A percentile compares a stretch with the other conserved stretches of the same genome.
Conservation (phyloP, 2,888 invertebrate genomes). For the Ecliptopera silaceata region DNA sequence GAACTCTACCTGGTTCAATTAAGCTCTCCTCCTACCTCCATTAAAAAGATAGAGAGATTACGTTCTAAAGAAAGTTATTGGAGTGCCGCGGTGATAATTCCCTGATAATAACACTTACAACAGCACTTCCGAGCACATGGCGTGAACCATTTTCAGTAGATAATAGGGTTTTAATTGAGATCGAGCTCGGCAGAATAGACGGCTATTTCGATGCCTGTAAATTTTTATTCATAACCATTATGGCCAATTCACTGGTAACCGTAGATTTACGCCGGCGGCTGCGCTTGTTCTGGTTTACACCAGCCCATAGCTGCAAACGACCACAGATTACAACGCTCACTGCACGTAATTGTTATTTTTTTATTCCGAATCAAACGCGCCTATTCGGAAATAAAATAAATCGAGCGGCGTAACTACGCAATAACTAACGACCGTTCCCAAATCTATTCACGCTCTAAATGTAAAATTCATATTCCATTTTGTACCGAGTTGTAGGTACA, state of each 20-base stretch:
- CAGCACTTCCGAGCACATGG: constrained; percentile 59
- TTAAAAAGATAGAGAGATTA: constrained; percentile 31
- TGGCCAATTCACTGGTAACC: constrained; percentile 43
- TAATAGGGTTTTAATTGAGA: constrained; percentile 76
- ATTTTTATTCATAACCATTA: constrained; percentile 71
- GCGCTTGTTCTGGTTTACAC: background rate
- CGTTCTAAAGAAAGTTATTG: constrained; percentile 44
- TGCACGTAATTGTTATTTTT: constrained; percentile 23
- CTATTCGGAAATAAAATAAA: constrained; percentile 33
- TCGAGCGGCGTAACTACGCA: constrained; percentile 31
- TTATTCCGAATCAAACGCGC: constrained; percentile 23
- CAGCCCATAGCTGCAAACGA: background rate
- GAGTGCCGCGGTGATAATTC: constrained; percentile 46
- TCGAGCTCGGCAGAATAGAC: constrained; percentile 67
- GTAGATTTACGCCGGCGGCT: constrained; percentile 35
- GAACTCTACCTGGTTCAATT: constrained; percentile 37
- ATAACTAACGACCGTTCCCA: constrained; percentile 36
- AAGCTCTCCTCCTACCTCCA: constrained; percentile 33
- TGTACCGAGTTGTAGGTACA: constrained; percentile 38
- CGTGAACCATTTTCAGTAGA: constrained; percentile 60
- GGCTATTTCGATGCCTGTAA: constrained; percentile 62
- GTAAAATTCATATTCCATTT: constrained; percentile 38
- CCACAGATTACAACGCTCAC: constrained; percentile 10
- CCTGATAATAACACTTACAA: constrained; percentile 58
- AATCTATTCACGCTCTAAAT: constrained; percentile 37